Percentiles rank a stretch among this genome's conserved stretches.
phyloP scores from a whole-genome alignment of 2,113 vertebrate genomes.

The Gymnocephalus cernua region DNA sequence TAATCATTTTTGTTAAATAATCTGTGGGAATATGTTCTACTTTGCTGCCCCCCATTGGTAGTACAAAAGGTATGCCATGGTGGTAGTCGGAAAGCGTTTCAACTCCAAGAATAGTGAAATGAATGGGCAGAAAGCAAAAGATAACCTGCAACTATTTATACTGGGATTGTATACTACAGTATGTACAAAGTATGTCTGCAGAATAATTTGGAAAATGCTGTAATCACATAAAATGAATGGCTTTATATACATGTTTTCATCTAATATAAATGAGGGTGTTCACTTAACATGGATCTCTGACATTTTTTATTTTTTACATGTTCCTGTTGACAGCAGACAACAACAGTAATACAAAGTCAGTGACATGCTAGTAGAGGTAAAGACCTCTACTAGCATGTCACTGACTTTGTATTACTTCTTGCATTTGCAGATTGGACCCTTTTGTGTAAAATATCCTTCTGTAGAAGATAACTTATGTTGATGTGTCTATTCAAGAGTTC shows the following conservation, averaged over 20 bases:
- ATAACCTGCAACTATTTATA: neutral
- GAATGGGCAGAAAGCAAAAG: neutral
- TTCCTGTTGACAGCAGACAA: no score
- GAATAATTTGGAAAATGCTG: neutral
- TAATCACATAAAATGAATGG: neutral
- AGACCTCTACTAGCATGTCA: no score
- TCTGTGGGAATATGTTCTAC: neutral
- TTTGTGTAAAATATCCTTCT: neutral
- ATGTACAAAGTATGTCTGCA: neutral
- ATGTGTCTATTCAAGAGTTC: conserved; percentile 66
- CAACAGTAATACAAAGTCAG: no score
- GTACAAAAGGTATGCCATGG: no score
- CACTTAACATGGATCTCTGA: no score
- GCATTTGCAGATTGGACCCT: neutral
- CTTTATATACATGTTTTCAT: neutral
- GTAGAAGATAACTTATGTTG: neutral
- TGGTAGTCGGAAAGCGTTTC: no score
- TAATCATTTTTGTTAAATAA: no score
- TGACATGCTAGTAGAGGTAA: no score
- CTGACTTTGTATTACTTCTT: no score
- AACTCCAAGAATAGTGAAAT: neutral
- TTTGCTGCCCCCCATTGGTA: neutral
- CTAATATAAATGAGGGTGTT: neutral
- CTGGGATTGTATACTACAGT: neutral
- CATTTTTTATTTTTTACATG: no score